Conservation (phyloP, 2,888 invertebrate species). For the Empis livida region DNA sequence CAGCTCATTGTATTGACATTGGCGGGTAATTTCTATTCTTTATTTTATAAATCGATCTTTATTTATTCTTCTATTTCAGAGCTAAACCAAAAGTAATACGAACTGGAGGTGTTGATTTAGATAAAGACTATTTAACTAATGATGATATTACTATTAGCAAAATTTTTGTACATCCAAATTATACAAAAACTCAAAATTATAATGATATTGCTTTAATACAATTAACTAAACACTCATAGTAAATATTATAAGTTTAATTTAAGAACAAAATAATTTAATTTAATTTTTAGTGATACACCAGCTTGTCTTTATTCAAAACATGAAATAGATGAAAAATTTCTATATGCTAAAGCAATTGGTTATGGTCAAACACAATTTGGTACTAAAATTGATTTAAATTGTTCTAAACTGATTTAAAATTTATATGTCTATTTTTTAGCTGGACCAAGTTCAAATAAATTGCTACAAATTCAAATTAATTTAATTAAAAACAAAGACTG, state of each 20-base stretch:
- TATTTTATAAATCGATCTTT: too few species aligned
- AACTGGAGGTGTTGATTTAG: constrained; percentile 21
- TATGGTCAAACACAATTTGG: constrained; percentile 4
- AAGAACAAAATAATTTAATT: too few species aligned
- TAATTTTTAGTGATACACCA: not conserved
- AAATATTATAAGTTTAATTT: too few species aligned
- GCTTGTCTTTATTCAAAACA: not conserved
- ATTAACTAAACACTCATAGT: too few species aligned
- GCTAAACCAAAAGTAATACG: constrained; percentile 15
- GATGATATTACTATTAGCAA: constrained; percentile 14
- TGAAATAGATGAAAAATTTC: not conserved
- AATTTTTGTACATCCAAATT: constrained; percentile 33
- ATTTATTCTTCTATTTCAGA: constrained; percentile 1
- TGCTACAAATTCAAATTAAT: not conserved
- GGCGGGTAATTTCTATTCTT: constrained; percentile 19
- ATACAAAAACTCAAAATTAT: constrained; percentile 34
- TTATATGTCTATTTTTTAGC: not conserved
- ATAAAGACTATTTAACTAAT: not conserved
- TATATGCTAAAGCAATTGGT: constrained; percentile 10
- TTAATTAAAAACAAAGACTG: not conserved
- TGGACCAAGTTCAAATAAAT: not conserved
- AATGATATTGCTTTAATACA: constrained; percentile 41
- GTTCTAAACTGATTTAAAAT: not conserved
- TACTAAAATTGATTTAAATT: not conserved
- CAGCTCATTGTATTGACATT: constrained; percentile 29